Evolutionary conservation across 2,888 invertebrate species (phyloP).

Genomic region (Stenodera caucasica): DNA sequence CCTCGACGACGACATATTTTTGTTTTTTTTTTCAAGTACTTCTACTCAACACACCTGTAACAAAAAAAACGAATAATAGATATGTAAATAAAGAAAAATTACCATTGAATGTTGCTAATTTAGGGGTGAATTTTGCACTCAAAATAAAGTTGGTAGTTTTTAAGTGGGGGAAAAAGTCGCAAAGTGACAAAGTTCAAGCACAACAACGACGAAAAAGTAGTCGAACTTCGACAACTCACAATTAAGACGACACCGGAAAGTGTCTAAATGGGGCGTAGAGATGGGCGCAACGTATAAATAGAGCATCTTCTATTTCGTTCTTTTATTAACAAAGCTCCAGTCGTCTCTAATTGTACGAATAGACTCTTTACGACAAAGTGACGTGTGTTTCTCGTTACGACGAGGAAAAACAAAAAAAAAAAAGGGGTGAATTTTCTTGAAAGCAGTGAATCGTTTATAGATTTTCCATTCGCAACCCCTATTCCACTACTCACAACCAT

Average conservation of each 20-base stretch:
- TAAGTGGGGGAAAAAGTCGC: too few species aligned
- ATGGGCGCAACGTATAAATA: too few species aligned
- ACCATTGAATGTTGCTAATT: too few species aligned
- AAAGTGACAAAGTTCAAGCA: too few species aligned
- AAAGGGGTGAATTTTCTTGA: too few species aligned
- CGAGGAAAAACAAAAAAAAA: too few species aligned
- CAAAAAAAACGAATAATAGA: constrained; percentile 23
- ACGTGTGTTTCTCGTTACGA: background rate
- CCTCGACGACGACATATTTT: constrained; percentile 44
- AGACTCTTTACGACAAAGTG: background rate
- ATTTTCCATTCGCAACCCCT: background rate
- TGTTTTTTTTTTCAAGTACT: constrained; percentile 29
- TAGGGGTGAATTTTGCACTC: too few species aligned
- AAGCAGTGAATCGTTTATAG: background rate
- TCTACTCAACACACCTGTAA: constrained; percentile 18
- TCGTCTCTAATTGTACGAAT: background rate
- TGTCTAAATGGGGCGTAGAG: background rate
- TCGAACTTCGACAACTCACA: constrained; percentile 18
- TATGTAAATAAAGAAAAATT: background rate
- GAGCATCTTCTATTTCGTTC: too few species aligned
- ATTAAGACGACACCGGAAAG: constrained; percentile 11
- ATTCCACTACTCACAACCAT: too few species aligned
- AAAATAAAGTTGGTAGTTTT: too few species aligned
- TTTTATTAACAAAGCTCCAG: too few species aligned
- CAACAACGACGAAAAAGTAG: too few species aligned